Percentiles rank a stretch among this genome's conserved stretches.
These are phyloP conservation scores for Scolopax bukidnonensis DNA, from an alignment of 2,797 vertebrate species.

Conservation along the genomic window DNA sequence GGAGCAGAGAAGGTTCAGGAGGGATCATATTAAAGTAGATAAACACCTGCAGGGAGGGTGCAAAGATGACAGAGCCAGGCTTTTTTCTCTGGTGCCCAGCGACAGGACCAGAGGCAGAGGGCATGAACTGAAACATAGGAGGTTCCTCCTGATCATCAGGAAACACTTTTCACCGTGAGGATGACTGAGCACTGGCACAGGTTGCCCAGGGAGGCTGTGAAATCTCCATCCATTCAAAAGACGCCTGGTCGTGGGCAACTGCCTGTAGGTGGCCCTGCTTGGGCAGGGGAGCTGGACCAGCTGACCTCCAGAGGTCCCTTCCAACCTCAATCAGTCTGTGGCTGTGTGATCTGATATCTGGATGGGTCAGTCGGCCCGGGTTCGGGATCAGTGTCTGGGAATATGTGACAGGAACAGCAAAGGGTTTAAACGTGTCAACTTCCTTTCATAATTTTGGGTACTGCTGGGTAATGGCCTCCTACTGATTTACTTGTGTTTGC, in stretches of 20 bases:
- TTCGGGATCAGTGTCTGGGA: background rate
- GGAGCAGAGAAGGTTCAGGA: background rate
- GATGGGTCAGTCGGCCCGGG: background rate
- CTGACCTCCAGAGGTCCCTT: background rate
- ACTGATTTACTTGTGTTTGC: background rate
- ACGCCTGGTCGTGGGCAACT: background rate
- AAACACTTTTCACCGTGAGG: background rate
- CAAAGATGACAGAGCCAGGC: background rate
- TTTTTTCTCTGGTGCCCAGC: background rate
- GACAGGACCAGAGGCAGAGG: background rate
- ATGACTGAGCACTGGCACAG: background rate
- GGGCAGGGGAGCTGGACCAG: background rate
- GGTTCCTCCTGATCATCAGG: background rate
- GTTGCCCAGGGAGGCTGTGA: background rate
- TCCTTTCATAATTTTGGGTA: background rate
- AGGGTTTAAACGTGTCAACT: background rate
- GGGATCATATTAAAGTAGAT: accelerated
- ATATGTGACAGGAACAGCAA: background rate
- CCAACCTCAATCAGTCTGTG: background rate
- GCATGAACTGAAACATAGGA: background rate
- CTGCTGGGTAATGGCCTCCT: background rate
- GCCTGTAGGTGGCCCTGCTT: background rate
- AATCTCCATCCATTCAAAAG: background rate
- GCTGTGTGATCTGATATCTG: background rate
- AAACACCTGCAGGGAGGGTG: background rate